phyloP scores from a whole-genome alignment of 2,113 vertebrate genomes.

The Camarhynchus parvulus region DNA sequence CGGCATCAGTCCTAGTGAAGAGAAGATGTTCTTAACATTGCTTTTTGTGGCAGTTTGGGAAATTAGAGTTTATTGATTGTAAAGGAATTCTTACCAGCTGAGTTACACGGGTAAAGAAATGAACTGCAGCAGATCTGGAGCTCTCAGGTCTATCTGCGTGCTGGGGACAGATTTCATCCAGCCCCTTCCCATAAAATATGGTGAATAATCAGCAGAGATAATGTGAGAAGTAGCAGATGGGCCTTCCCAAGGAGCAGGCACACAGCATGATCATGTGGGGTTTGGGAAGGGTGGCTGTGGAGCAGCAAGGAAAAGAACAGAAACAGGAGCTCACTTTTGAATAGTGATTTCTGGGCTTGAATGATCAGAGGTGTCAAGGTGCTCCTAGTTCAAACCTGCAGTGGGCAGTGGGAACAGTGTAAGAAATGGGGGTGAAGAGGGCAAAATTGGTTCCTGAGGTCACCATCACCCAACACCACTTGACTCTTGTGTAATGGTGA shows the following conservation, averaged over 20 bases:
- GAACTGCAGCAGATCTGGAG: background rate
- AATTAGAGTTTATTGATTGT: background rate
- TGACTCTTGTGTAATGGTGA: background rate
- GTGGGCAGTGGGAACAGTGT: background rate
- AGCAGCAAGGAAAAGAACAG: background rate
- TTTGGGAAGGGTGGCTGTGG: background rate
- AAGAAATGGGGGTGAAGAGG: background rate
- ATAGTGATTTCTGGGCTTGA: background rate
- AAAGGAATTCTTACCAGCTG: background rate
- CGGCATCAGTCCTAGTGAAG: background rate
- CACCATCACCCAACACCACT: fast-evolving
- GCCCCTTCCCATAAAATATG: background rate
- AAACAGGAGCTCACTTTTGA: background rate
- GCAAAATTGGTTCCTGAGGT: background rate
- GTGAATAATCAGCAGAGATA: background rate
- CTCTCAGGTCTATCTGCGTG: background rate
- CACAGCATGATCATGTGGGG: too few relatives aligned
- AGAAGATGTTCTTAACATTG: background rate
- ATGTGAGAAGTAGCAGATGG: background rate
- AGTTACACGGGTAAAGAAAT: background rate
- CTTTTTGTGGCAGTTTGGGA: background rate
- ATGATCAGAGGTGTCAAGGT: background rate
- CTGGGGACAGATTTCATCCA: background rate
- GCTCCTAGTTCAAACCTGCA: background rate
- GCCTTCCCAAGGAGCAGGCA: background rate